These are phyloP conservation scores for Athalia cordata DNA, from an alignment of 2,888 invertebrate species.

Conservation along the genomic window DNA sequence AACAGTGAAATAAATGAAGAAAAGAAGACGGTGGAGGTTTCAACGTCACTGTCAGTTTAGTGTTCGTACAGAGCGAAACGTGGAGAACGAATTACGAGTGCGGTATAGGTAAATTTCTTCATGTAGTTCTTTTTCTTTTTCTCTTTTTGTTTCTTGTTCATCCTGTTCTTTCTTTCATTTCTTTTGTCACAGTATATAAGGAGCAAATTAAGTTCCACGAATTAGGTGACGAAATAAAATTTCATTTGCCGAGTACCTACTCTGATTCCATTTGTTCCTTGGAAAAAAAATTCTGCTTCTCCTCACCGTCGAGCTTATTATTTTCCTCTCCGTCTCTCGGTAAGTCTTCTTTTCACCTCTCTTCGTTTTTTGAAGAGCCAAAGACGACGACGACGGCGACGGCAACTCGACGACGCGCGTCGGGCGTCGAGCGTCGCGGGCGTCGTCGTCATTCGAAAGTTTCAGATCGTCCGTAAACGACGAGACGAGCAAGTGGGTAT, in stretches of 20 bases:
- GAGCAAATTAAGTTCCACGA: slow-evolving; percentile 15
- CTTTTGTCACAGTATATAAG: not conserved
- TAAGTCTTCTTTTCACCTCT: not conserved
- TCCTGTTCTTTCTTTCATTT: too few species aligned
- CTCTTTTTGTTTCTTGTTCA: too few species aligned
- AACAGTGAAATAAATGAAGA: too few species aligned
- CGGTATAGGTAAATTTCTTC: too few species aligned
- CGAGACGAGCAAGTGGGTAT: not conserved
- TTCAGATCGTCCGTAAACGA: slow-evolving; percentile 26
- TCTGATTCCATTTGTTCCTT: slow-evolving; percentile 29
- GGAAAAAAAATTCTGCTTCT: not conserved
- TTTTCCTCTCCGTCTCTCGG: not conserved
- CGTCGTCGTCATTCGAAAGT: slow-evolving; percentile 26
- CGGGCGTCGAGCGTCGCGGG: not conserved
- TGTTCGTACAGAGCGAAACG: too few species aligned
- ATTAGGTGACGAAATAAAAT: slow-evolving; percentile 28
- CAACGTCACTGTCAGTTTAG: too few species aligned
- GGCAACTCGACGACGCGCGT: too few species aligned
- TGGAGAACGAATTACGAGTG: too few species aligned
- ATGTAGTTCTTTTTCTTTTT: too few species aligned
- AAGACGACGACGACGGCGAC: too few species aligned
- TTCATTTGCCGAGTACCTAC: slow-evolving; percentile 11
- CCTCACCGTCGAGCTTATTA: not conserved
- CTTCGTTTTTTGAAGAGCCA: not conserved
- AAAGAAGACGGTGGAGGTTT: too few species aligned